Conservation (phyloP, 2,888 invertebrate genomes). For the Ophonus ardosiacus region DNA sequence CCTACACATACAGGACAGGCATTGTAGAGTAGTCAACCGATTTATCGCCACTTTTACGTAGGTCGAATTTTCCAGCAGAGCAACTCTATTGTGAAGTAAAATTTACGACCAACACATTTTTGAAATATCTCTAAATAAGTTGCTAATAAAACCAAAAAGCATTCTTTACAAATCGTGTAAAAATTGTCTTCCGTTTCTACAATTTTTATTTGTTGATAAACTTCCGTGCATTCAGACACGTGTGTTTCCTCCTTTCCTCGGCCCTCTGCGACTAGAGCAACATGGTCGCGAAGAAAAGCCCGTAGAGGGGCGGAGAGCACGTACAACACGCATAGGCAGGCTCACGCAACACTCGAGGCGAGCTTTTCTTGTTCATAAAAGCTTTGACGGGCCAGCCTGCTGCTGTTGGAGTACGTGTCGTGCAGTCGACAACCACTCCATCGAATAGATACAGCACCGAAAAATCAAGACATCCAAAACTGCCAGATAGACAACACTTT, state of each 20-base stretch:
- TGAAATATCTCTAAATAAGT: slow-evolving; percentile 45
- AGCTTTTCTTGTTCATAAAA: slow-evolving; percentile 49
- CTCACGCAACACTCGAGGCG: slow-evolving; percentile 54
- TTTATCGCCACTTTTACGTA: slow-evolving; percentile 3
- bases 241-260: neutral
- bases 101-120: slow-evolving; percentile 30
- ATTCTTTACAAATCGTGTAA: slow-evolving; percentile 43
- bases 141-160: slow-evolving; percentile 36
- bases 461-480: too few species aligned
- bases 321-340: slow-evolving; percentile 38
- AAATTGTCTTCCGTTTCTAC: slow-evolving; percentile 42
- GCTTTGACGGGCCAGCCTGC: slow-evolving; percentile 6
- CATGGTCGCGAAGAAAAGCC: neutral
- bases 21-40: neutral
- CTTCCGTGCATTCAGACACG: slow-evolving; percentile 28
- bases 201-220: slow-evolving; percentile 45
- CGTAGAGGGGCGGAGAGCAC: neutral
- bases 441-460: too few species aligned
- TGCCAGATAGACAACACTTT: too few species aligned
- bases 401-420: neutral
- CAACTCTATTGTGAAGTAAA: slow-evolving; percentile 17
- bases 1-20: neutral
- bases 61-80: slow-evolving; percentile 23
- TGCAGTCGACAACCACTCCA: too few species aligned
- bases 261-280: neutral